Base-by-base conservation (phyloP, 1,140 invertebrate species). In the Drosophila lacertosa region DNA sequence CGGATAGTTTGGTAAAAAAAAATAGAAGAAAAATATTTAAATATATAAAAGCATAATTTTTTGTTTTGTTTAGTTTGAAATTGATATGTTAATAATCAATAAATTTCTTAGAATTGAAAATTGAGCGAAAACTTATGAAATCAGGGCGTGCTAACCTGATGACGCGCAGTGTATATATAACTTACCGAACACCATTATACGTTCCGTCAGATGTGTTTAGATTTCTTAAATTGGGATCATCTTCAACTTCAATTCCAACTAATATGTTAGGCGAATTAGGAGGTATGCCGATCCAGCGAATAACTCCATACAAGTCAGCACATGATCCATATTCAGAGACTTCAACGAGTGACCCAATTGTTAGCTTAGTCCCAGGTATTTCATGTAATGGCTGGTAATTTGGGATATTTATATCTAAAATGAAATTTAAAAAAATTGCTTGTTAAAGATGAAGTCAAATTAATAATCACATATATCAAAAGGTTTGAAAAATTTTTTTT, bases 281-380 rank as follows among this genome's bases (percentile, higher is more conserved):
- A 24, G 73, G 66, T 2, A 73, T 92, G 4, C 97, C 97, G 88
- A 98, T 96, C 97, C 97, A 98, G 89, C 95, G 94, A 65, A 98
- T 95, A 7, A 98, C 95, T 47, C 97, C 97, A 92, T 95, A 95
- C 26, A 93, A 86, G 59, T 93, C 91, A 59, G 92, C 91, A 54
- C 40, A 53, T 18, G 44, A 37, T 13, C 77, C 89, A 2, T 78
- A 69, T 47, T 78, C 73, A 6, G 92, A 92, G 9, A 97, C 94
- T 92, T 97, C 95, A 1, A 97, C 95, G 65, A 95, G 91, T 10
- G 94, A 95, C 7, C 95, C 96, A 13, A 96, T 92, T n/a, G 94
- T 94, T 29, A 96, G 93, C 68, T 74, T 72, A 3, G 74, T 81
- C 22, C 95, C 94, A 40, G 80, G 78, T 37, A 86, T 77, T 59